Conservation (phyloP, 2,797 vertebrate genomes). For the Caiman crocodilus region DNA sequence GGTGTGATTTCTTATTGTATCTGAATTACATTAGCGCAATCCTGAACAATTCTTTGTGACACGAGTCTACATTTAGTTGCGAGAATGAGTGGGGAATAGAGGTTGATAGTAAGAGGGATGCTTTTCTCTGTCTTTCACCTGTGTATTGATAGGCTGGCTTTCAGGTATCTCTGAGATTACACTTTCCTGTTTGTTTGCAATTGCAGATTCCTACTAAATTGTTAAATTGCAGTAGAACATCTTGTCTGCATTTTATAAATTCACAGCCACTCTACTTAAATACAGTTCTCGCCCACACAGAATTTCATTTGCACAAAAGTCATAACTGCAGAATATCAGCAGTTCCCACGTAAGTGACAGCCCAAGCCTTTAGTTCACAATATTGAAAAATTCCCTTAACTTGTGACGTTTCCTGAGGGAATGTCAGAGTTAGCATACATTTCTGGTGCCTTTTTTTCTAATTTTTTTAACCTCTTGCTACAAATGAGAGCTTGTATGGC, state of each 20-base stretch:
- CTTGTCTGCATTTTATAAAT: slow-evolving; percentile 74
- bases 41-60: not conserved
- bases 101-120: not conserved
- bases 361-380: slow-evolving; percentile 75
- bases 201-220: slow-evolving; percentile 61
- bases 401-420: slow-evolving; percentile 73
- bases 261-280: slow-evolving; percentile 73
- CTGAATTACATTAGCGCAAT: not conserved
- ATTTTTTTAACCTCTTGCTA: slow-evolving; percentile 74
- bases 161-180: slow-evolving; percentile 14
- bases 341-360: slow-evolving; percentile 74
- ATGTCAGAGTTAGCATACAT: slow-evolving; percentile 65
- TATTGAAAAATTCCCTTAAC: slow-evolving; percentile 72
- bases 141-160: slow-evolving; percentile 42
- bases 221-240: slow-evolving; percentile 72
- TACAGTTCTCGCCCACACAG: slow-evolving; percentile 78
- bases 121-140: slow-evolving; percentile 42
- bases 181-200: slow-evolving; percentile 70
- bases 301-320: slow-evolving; percentile 78
- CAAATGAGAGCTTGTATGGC: slow-evolving; percentile 73
- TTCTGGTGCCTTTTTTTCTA: slow-evolving; percentile 51
- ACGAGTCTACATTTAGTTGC: not conserved
- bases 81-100: not conserved
- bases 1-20: not conserved
- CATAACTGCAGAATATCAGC: slow-evolving; percentile 75